Conservation (phyloP, 2,113 vertebrate species). For the Phocoena phocoena region DNA sequence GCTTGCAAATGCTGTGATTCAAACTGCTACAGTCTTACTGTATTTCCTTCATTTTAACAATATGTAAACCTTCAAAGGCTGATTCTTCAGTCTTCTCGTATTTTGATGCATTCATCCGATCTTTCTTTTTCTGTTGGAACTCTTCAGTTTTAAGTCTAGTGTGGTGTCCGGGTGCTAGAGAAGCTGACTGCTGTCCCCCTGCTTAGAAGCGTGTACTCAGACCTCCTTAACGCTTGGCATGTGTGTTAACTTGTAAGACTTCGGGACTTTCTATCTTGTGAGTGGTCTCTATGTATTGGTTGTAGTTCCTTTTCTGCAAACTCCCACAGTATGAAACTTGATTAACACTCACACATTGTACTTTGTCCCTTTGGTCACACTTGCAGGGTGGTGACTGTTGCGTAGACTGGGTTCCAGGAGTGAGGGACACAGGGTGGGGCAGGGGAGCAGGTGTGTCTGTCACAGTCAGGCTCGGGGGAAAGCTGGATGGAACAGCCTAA, state of each 20-base stretch:
- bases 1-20: neutral
- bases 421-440: neutral
- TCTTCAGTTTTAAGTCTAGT: neutral
- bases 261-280: neutral
- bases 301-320: neutral
- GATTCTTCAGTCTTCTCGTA: neutral
- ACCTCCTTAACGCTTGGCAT: neutral
- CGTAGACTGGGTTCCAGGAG: neutral
- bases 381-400: neutral
- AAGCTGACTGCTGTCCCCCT: neutral
- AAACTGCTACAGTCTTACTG: neutral
- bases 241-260: neutral
- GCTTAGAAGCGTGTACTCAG: neutral
- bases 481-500: rapidly evolving
- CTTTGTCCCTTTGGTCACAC: neutral
- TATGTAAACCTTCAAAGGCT: neutral
- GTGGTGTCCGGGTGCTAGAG: neutral
- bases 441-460: rapidly evolving
- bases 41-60: neutral
- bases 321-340: rapidly evolving
- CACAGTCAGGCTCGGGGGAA: no score
- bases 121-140: neutral
- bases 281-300: rapidly evolving
- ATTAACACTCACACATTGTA: rapidly evolving
- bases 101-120: neutral